Evolutionary conservation across 1,140 invertebrate species (phyloP).

Genomic region (Pogonomyrmex californicus): DNA sequence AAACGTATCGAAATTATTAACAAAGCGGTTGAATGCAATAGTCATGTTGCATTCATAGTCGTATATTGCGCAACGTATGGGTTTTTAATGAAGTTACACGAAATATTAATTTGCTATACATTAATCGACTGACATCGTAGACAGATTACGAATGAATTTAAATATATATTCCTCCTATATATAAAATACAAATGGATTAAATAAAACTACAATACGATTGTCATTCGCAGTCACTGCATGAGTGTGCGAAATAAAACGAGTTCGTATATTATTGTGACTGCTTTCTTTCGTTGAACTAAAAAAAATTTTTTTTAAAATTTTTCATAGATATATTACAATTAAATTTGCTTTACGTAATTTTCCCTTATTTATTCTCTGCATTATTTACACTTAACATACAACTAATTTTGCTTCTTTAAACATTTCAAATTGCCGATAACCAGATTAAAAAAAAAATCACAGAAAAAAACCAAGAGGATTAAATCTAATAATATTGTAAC

Average conservation of each 20-base stretch:
- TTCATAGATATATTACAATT: conserved; percentile 5
- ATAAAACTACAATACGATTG: conserved; percentile 24
- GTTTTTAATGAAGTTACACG: conserved; percentile 55
- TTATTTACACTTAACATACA: background rate
- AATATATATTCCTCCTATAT: conserved; percentile 22
- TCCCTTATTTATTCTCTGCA: background rate
- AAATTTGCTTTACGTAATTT: conserved; percentile 3
- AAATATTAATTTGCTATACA: conserved; percentile 56
- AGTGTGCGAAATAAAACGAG: background rate
- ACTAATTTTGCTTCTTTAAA: background rate
- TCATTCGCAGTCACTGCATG: conserved; percentile 1
- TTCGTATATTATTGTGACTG: background rate
- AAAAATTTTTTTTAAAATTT: background rate
- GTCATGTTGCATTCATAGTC: conserved; percentile 29
- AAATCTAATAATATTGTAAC: conserved; percentile 1
- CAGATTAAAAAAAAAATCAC: background rate
- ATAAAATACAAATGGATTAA: conserved; percentile 39
- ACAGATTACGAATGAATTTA: conserved; percentile 24
- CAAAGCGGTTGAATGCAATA: conserved; percentile 39
- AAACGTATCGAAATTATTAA: conserved; percentile 57
- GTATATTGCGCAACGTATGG: conserved; percentile 3
- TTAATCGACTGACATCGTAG: conserved; percentile 40
- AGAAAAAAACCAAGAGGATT: background rate
- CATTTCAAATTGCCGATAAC: background rate
- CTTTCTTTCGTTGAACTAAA: background rate